phyloP scores from a whole-genome alignment of 2,797 vertebrate genomes.

The Myotis planiceps region DNA sequence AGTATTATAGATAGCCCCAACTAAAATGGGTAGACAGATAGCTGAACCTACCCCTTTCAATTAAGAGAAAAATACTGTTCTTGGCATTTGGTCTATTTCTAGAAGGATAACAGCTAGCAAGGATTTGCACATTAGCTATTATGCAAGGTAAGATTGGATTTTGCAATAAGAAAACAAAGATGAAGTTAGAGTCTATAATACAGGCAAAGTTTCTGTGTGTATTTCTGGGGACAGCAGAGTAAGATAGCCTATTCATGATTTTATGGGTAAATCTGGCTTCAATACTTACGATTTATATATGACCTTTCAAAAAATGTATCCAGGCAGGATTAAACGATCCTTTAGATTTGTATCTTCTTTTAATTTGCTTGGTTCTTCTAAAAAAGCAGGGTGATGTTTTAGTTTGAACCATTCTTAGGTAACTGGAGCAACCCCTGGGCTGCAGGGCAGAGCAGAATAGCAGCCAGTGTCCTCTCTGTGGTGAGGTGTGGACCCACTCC shows the following conservation, averaged over 20 bases:
- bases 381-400: background rate
- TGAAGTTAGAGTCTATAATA: background rate
- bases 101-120: background rate
- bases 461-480: background rate
- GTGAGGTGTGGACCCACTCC: background rate
- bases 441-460: background rate
- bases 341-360: conserved; percentile 14
- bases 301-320: background rate
- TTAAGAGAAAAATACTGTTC: background rate
- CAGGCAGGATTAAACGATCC: background rate
- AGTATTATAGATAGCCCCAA: background rate
- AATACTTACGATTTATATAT: background rate
- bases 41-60: background rate
- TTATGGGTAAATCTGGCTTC: background rate
- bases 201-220: background rate
- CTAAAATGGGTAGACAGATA: conserved; percentile 18
- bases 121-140: conserved; percentile 21
- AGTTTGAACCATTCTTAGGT: background rate
- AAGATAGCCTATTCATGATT: background rate
- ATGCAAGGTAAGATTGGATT: background rate
- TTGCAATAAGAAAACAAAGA: background rate
- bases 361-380: conserved; percentile 26
- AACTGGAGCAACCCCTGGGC: background rate
- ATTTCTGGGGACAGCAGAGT: background rate
- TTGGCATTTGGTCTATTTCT: conserved; percentile 7